phyloP scores from a whole-genome alignment of 2,888 invertebrate species.

The Argyra leucocephala region DNA sequence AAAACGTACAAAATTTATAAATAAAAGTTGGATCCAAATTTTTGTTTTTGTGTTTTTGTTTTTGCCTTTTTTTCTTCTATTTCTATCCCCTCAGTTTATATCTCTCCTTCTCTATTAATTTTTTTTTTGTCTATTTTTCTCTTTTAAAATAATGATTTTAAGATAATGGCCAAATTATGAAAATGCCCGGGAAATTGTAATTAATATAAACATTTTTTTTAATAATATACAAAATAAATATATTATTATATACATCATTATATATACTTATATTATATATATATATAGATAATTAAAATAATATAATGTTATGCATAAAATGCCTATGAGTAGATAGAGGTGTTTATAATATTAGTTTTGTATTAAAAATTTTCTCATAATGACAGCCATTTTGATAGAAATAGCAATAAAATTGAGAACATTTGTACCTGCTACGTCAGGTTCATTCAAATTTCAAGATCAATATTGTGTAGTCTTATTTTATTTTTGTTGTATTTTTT shows the following conservation, averaged over 20 bases:
- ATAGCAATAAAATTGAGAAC: neutral
- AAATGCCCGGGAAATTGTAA: constrained; percentile 10
- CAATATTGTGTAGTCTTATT: neutral
- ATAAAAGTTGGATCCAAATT: too few relatives aligned
- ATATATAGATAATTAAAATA: neutral
- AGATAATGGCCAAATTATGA: constrained; percentile 8
- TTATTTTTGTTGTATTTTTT: neutral
- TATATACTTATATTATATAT: neutral
- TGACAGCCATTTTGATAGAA: neutral
- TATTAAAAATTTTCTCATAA: too few relatives aligned
- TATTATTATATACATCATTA: neutral
- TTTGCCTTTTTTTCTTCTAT: too few relatives aligned
- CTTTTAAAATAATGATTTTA: neutral
- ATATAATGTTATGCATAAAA: too few relatives aligned
- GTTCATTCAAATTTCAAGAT: constrained; percentile 4
- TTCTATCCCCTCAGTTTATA: too few relatives aligned
- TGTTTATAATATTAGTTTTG: too few relatives aligned
- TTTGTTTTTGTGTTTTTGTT: too few relatives aligned
- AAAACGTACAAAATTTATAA: too few relatives aligned
- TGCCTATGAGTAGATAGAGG: too few relatives aligned
- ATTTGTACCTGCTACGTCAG: constrained; percentile 6
- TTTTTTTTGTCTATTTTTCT: neutral
- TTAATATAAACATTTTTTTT: neutral
- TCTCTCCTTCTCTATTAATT: too few relatives aligned
- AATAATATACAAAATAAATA: neutral